Conservation (phyloP, 2,797 vertebrate genomes). For the Bradypodion ventrale region DNA sequence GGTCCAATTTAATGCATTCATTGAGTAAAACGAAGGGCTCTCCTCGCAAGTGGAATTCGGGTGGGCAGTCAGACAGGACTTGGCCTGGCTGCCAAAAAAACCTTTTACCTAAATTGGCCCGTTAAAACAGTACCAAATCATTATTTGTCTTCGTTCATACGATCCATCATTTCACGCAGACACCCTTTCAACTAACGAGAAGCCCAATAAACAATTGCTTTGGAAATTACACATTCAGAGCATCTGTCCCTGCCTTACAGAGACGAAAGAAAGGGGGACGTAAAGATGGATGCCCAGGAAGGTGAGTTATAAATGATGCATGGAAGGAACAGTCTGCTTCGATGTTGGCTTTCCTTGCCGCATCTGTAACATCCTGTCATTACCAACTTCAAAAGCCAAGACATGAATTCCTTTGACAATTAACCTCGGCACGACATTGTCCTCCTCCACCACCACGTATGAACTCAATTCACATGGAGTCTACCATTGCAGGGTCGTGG, state of each 20-base stretch:
- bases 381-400: rapidly evolving
- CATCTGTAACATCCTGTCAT: neutral
- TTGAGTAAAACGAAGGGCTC: no score
- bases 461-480: neutral
- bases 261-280: neutral
- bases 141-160: slow-evolving; percentile 41
- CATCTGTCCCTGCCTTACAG: neutral
- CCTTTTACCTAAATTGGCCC: slow-evolving; percentile 35
- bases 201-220: neutral
- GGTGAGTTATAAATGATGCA: neutral
- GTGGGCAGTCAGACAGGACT: slow-evolving; percentile 26
- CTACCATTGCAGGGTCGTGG: neutral
- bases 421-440: neutral
- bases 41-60: neutral
- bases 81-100: slow-evolving; percentile 34
- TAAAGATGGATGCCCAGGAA: slow-evolving; percentile 8
- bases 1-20: no score
- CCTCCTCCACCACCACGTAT: neutral
- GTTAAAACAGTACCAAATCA: slow-evolving; percentile 45
- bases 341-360: slow-evolving; percentile 10
- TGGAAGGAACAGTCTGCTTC: rapidly evolving
- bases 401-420: rapidly evolving
- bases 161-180: slow-evolving; percentile 41
- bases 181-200: slow-evolving; percentile 28
- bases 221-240: slow-evolving; percentile 48